Base-by-base conservation (phyloP, 2,113 vertebrate species). In the Clarias magur region DNA sequence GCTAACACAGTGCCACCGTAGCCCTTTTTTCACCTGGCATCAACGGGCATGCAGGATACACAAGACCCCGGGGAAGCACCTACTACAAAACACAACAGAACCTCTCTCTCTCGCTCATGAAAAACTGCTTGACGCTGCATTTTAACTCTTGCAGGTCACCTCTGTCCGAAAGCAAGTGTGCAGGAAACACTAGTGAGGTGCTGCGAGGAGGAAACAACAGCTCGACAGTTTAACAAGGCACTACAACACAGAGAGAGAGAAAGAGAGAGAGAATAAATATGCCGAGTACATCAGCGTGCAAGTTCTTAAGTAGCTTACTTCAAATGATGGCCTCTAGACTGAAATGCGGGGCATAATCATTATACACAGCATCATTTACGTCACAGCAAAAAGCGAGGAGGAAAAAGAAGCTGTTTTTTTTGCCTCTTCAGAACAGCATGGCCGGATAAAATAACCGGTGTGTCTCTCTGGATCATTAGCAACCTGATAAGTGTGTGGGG, bases 1-100 rank as follows among this genome's bases (percentile, higher is more conserved):
- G 30, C 83, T 57, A 73, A 19, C 82, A 70, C 60, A 82, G 42
- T 86, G 88, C 81, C 67, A 84, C 59, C 25, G 42, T 21, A 73
- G 86, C 62, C 83, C 57, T 82, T 68, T 88, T 86, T 68, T 57
- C 11, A 79, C 68, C 88, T 88, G 83, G 65, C 85, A 83, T 90
- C 89, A 91, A 89, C 88, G 48, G n/a, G 89, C 80, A 82, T 76
- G 62, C 60, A 70, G 84, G 57, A 86, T 72, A 89, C 72, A 86
- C 80, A 57, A 73, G 80, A 89, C 89, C 87, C 90, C 76, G 23
- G 88, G 73, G 89, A 88, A 65, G 15, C 63, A 85, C 82, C 90
- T 89, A 81, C 73, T 30, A 80, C 70, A 81, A 72, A 70, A 84
- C 81, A 88, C 59, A 84, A 67, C 6, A 38, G n/a, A 48, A 48